Evolutionary conservation across 2,797 vertebrate species (phyloP).

Genomic region (Alca torda): DNA sequence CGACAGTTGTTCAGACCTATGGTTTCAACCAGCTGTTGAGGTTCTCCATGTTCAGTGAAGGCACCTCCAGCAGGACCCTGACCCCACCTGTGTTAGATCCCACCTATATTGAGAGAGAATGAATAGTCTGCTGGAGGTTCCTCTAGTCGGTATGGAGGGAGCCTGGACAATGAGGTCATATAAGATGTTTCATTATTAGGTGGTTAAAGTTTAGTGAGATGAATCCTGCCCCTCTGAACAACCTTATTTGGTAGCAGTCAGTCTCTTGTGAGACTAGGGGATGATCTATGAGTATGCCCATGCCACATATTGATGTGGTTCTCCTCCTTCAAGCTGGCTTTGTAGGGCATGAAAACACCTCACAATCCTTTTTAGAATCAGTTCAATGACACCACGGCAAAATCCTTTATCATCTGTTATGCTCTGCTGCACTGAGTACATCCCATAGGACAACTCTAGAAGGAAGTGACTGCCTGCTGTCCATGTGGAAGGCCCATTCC

Average conservation of each 20-base stretch:
- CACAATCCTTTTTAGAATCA: background rate
- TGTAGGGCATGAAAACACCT: background rate
- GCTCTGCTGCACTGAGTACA: background rate
- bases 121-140: background rate
- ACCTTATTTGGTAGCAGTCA: background rate
- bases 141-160: background rate
- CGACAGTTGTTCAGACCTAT: background rate
- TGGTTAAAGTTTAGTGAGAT: background rate
- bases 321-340: background rate
- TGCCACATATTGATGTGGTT: background rate
- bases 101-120: background rate
- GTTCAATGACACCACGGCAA: slow-evolving; percentile 1
- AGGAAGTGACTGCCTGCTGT: background rate
- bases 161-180: background rate
- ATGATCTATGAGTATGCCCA: background rate
- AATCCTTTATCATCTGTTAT: slow-evolving; percentile 36
- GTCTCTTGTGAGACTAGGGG: background rate
- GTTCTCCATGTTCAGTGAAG: background rate
- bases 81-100: background rate
- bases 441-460: slow-evolving; percentile 26
- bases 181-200: background rate
- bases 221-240: background rate
- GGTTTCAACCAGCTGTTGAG: background rate
- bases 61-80: background rate
- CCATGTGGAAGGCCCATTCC: slow-evolving; percentile 1